A percentile compares a stretch with the other conserved stretches of the same genome.
phyloP scores from a whole-genome alignment of 2,113 vertebrate species.

The Mustela lutreola region DNA sequence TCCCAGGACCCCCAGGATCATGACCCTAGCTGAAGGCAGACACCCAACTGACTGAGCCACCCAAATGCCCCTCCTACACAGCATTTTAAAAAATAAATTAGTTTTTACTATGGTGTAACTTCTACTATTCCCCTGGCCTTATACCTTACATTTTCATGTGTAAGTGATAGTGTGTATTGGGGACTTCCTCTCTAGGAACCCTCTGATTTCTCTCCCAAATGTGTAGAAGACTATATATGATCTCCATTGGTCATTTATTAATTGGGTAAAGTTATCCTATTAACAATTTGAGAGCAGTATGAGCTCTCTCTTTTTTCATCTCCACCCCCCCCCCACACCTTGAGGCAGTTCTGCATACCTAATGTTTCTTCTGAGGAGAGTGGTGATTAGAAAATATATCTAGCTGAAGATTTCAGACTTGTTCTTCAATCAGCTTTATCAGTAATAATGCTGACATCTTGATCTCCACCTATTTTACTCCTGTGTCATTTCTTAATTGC shows the following conservation, averaged over 20 bases:
- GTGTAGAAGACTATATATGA: not conserved
- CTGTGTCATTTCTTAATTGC: conserved; percentile 50
- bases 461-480: conserved; percentile 63
- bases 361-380: conserved; percentile 50
- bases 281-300: not conserved
- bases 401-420: conserved; percentile 41
- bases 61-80: not conserved
- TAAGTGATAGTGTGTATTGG: not conserved
- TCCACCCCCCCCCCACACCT: not conserved
- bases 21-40: too few relatives aligned
- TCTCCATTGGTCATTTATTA: not conserved
- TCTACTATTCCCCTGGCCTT: not conserved
- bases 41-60: too few relatives aligned
- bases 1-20: too few relatives aligned
- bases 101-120: not conserved
- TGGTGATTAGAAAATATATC: conserved; percentile 63
- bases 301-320: not conserved
- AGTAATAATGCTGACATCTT: conserved; percentile 66
- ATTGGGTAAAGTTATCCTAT: not conserved
- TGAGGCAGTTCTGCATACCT: not conserved
- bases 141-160: not conserved
- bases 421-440: conserved; percentile 50
- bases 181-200: not conserved
- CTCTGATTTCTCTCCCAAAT: not conserved
- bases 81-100: not conserved